Evolutionary conservation across 2,113 vertebrate genomes (phyloP).

Genomic region (Callospermophilus lateralis): DNA sequence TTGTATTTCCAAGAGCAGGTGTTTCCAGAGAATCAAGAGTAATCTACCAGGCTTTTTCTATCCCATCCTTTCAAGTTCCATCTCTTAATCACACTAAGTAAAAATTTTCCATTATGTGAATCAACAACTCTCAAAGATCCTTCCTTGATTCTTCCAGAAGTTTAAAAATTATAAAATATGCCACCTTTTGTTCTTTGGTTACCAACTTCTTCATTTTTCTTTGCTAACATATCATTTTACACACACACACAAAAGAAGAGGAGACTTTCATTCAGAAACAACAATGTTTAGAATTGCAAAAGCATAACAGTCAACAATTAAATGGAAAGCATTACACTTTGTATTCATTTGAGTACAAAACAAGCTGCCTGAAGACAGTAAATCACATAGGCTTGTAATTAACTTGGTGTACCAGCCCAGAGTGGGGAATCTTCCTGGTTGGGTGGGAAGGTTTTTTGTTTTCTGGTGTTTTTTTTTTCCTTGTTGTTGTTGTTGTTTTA

Average conservation of each 20-base stretch:
- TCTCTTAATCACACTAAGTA: no score
- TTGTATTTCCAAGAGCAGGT: no score
- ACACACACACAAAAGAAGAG: background rate
- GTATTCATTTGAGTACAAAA: background rate
- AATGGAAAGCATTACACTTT: background rate
- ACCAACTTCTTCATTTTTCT: slow-evolving; percentile 10
- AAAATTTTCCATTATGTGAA: no score
- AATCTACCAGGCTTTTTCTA: no score
- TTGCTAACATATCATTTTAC: background rate
- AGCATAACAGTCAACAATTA: slow-evolving; percentile 17
- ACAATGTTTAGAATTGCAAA: slow-evolving; percentile 25
- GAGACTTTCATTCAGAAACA: slow-evolving; percentile 35
- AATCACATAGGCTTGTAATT: background rate
- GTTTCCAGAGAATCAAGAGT: no score
- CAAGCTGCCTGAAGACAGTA: background rate
- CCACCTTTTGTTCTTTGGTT: background rate
- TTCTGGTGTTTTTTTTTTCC: no score
- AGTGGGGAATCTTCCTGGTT: background rate
- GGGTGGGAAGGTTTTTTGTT: background rate
- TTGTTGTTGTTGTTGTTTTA: no score
- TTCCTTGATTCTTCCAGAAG: background rate
- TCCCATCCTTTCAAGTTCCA: no score
- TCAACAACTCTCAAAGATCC: no score
- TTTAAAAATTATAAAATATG: background rate
- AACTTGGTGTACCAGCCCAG: background rate